Evolutionary conservation across 2,797 vertebrate genomes (phyloP).

Genomic region (Enoplosus armatus): DNA sequence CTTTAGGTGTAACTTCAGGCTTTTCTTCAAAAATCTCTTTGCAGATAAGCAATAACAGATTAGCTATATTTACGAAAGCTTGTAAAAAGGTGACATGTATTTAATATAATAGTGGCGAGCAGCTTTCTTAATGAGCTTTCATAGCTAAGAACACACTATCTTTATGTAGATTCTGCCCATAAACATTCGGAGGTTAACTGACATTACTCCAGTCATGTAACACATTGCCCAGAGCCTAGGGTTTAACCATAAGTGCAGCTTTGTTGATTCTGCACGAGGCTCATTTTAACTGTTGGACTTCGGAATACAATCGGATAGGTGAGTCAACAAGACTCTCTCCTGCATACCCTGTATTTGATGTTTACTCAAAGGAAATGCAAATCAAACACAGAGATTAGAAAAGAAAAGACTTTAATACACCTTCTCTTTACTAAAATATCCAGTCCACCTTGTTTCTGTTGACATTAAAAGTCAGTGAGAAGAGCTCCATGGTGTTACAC

Average conservation of each 20-base stretch:
- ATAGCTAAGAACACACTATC: not conserved
- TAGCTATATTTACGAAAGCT: not conserved
- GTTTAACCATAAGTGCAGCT: not conserved
- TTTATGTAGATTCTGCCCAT: not conserved
- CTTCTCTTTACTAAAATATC: not conserved
- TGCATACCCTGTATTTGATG: not conserved
- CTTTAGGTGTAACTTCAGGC: not conserved
- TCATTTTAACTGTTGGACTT: conserved; percentile 5
- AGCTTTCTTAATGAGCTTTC: not conserved
- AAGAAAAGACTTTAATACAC: not conserved
- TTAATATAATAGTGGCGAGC: not conserved
- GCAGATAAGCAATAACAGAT: not conserved
- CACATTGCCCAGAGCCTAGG: not conserved
- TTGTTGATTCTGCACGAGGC: not conserved
- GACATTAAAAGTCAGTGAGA: not conserved
- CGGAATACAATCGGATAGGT: not conserved
- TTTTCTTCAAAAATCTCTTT: not conserved
- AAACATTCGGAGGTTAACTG: not conserved
- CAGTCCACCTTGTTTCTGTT: not conserved
- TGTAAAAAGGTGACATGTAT: not conserved
- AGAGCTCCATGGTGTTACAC: not conserved
- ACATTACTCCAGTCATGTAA: not conserved
- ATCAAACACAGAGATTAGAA: conserved; percentile 10
- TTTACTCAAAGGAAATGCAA: not conserved
- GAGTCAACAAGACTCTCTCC: conserved; percentile 10